Percentiles rank a stretch among this genome's conserved stretches.
Conservation (phyloP, 2,113 vertebrate species). For the Myocastor coypus region DNA sequence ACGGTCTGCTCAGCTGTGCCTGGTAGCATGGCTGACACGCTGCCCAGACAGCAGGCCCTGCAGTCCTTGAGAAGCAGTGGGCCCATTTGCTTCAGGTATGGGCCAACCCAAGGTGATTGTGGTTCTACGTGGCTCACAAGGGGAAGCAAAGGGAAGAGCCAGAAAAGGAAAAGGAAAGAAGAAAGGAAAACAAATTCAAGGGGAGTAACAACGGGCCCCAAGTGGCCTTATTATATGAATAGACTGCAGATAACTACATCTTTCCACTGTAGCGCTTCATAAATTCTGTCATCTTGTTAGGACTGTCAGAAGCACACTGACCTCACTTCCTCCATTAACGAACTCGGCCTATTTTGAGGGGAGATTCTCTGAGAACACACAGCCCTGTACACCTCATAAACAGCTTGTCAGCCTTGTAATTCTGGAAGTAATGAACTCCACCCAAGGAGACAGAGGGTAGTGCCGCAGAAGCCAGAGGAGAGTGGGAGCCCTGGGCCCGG, state of each 20-base stretch:
- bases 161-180: slow-evolving; percentile 89
- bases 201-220: slow-evolving; percentile 89
- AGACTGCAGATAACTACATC: slow-evolving; percentile 91
- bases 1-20: background rate
- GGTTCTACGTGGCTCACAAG: slow-evolving; percentile 85
- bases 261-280: slow-evolving; percentile 90
- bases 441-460: background rate
- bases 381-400: slow-evolving; percentile 56
- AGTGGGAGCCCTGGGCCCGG: accelerated
- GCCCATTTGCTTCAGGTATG: slow-evolving; percentile 84
- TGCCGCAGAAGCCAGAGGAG: background rate
- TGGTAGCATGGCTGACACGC: background rate
- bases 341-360: slow-evolving; percentile 83
- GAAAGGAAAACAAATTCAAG: slow-evolving; percentile 88
- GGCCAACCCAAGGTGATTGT: slow-evolving; percentile 84
- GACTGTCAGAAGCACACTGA: slow-evolving; percentile 91
- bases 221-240: slow-evolving; percentile 94
- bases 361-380: slow-evolving; percentile 63
- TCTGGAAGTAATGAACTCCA: slow-evolving; percentile 18
- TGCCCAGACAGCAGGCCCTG: background rate
- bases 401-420: slow-evolving; percentile 57
- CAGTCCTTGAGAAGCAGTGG: background rate
- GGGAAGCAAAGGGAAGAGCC: slow-evolving; percentile 84
- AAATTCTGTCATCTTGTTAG: slow-evolving; percentile 95
- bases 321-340: slow-evolving; percentile 90